These are phyloP conservation scores for Orchesella flavescens DNA, from an alignment of 2,888 invertebrate species.

Conservation along the genomic window DNA sequence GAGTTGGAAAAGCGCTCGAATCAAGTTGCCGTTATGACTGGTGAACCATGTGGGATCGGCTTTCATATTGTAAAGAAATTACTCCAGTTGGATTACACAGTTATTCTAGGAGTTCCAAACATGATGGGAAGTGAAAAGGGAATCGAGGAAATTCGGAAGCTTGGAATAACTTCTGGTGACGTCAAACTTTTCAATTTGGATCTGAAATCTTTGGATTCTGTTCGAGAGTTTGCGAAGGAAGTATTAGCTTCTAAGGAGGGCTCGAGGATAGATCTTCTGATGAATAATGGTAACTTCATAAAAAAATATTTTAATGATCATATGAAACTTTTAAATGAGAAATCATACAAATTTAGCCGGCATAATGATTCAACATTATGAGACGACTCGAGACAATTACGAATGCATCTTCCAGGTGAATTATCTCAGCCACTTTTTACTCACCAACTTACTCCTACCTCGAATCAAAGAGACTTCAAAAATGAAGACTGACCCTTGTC, in stretches of 20 bases:
- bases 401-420: slow-evolving; percentile 91
- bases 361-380: slow-evolving; percentile 89
- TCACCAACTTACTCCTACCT: slow-evolving; percentile 87
- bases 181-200: slow-evolving; percentile 73
- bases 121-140: slow-evolving; percentile 77
- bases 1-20: no score
- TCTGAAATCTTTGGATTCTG: slow-evolving; percentile 52
- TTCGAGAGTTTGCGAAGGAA: slow-evolving; percentile 48
- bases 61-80: no score
- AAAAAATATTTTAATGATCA: no score
- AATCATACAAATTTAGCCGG: no score
- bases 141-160: slow-evolving; percentile 75
- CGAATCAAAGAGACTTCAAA: slow-evolving; percentile 80
- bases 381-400: slow-evolving; percentile 85
- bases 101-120: slow-evolving; percentile 85
- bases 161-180: slow-evolving; percentile 77
- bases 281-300: slow-evolving; percentile 39
- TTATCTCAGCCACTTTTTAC: slow-evolving; percentile 88
- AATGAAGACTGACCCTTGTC: slow-evolving; percentile 76
- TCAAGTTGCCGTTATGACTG: no score
- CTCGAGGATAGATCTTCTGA: slow-evolving; percentile 22
- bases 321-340: no score
- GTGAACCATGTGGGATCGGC: no score
- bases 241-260: slow-evolving; percentile 39
- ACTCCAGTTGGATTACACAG: no score